phyloP scores from a whole-genome alignment of 2,888 invertebrate genomes.

The Thera obeliscata region DNA sequence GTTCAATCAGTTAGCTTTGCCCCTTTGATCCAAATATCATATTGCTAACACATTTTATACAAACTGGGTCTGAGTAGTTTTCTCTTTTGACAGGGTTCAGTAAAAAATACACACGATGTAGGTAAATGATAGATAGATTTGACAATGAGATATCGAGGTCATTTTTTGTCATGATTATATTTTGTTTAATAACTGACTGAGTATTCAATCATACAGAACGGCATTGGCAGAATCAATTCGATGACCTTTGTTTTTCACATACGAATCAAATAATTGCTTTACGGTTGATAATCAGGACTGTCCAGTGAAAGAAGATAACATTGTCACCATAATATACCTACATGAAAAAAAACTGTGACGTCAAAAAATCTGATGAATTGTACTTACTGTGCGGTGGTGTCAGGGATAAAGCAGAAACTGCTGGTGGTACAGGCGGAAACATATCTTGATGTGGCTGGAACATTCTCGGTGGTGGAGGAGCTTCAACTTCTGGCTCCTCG shows the following conservation, averaged over 20 bases:
- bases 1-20: constrained; percentile 25
- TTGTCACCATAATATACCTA: neutral
- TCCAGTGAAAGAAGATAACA: neutral
- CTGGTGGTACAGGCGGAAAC: constrained; percentile 88
- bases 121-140: constrained; percentile 31
- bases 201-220: constrained; percentile 70
- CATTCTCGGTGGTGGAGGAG: constrained; percentile 83
- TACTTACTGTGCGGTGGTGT: constrained; percentile 93
- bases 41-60: neutral
- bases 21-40: constrained; percentile 12
- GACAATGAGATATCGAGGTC: constrained; percentile 74
- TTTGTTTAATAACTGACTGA: constrained; percentile 56
- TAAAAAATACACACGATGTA: constrained; percentile 22
- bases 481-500: constrained; percentile 77
- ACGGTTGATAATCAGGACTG: constrained; percentile 10
- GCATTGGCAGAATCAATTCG: constrained; percentile 60
- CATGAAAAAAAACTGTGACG: neutral
- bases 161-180: constrained; percentile 67
- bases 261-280: constrained; percentile 18
- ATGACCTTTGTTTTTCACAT: constrained; percentile 66
- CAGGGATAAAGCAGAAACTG: constrained; percentile 89
- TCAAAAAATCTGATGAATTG: neutral
- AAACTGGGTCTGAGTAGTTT: constrained; percentile 4
- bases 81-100: constrained; percentile 8
- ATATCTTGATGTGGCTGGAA: constrained; percentile 85